Evolutionary conservation across 2,113 vertebrate genomes (phyloP).

Genomic region (Nipponia nippon): DNA sequence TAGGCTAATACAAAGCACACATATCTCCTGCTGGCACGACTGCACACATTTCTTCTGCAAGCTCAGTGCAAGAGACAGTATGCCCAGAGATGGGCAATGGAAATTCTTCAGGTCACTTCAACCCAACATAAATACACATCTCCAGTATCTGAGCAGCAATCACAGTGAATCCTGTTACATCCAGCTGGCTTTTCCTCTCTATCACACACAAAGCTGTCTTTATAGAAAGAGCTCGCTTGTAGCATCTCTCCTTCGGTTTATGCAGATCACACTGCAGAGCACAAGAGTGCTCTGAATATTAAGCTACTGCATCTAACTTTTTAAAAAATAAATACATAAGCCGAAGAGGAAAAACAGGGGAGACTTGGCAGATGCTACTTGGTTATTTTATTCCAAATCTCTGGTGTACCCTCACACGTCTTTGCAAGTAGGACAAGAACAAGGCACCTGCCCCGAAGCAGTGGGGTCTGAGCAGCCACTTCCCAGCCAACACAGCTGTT

Average conservation of each 20-base stretch:
- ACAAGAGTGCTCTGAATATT: slow-evolving; percentile 51
- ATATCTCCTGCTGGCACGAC: not conserved
- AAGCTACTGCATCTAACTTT: slow-evolving; percentile 20
- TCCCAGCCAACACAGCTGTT: not conserved
- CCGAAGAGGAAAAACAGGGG: not conserved
- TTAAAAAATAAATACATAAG: not conserved
- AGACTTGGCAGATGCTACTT: not conserved
- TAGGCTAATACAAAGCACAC: slow-evolving; percentile 10
- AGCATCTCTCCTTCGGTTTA: slow-evolving; percentile 20
- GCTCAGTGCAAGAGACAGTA: not conserved
- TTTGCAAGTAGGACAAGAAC: not conserved
- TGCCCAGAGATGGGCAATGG: not conserved
- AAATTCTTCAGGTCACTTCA: slow-evolving; percentile 68
- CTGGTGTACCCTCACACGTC: not conserved
- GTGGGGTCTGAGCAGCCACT: not conserved
- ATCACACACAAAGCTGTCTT: slow-evolving; percentile 21
- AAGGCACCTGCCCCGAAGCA: not conserved
- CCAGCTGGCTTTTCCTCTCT: slow-evolving; percentile 29
- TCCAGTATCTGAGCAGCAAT: slow-evolving; percentile 35
- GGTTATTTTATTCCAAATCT: not conserved
- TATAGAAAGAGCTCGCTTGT: not conserved
- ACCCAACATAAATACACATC: slow-evolving; percentile 10
- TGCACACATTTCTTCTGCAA: not conserved
- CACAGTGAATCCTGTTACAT: slow-evolving; percentile 35
- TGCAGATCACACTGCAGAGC: slow-evolving; percentile 55